Conservation (phyloP, 2,113 vertebrate species). For the Urocitellus parryii region DNA sequence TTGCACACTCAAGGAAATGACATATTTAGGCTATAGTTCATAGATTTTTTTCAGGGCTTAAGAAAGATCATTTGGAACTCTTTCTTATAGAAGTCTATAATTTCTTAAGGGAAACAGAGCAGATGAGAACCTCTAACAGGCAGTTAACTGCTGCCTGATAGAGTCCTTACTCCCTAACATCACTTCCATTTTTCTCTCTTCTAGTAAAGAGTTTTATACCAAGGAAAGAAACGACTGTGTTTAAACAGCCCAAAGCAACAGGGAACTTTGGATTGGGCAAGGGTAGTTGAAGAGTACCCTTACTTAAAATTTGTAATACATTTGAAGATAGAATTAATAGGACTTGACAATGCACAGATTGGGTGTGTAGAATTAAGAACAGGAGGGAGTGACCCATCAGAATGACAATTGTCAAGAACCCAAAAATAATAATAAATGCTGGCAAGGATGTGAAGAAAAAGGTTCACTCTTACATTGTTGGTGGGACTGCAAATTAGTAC, state of each 20-base stretch:
- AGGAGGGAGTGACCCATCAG: background rate
- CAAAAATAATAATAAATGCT: too few relatives aligned
- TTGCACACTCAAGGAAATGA: background rate
- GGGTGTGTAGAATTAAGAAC: background rate
- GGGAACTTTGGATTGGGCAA: background rate
- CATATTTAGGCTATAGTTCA: background rate
- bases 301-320: background rate
- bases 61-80: background rate
- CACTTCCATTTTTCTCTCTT: background rate
- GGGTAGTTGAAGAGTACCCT: background rate
- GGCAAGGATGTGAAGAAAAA: too few relatives aligned
- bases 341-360: background rate
- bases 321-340: background rate
- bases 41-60: background rate
- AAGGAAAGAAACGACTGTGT: background rate
- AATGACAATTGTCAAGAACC: too few relatives aligned
- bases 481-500: too few relatives aligned
- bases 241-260: background rate
- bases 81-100: background rate
- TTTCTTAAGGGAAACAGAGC: slow-evolving; percentile 3
- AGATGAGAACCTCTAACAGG: background rate
- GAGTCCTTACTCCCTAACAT: background rate
- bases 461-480: too few relatives aligned
- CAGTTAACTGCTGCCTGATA: background rate
- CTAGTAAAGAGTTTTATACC: background rate